phyloP scores from a whole-genome alignment of 2,113 vertebrate genomes.

The Phalacrocorax brasilianus region DNA sequence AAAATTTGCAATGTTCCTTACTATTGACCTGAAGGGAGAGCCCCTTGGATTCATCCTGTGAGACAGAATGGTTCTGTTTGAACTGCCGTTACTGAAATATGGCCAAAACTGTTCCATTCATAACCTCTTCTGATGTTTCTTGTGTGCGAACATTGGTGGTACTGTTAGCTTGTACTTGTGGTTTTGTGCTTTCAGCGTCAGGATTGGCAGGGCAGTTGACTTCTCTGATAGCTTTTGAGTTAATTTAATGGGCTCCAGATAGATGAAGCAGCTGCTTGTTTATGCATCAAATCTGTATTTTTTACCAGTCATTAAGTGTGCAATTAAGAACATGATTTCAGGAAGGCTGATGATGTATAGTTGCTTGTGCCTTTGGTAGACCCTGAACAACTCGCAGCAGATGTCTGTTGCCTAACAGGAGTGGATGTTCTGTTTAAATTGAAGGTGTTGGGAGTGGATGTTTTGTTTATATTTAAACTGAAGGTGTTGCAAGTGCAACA shows the following conservation, averaged over 20 bases:
- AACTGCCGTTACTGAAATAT: conserved; percentile 32
- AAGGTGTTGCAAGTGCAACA: neutral
- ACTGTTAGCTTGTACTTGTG: neutral
- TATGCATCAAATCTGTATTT: neutral
- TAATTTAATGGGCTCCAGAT: conserved; percentile 34
- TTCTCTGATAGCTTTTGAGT: conserved; percentile 44
- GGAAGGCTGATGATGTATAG: neutral
- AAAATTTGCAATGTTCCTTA: neutral
- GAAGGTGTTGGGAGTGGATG: neutral
- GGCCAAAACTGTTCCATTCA: neutral
- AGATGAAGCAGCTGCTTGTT: conserved; percentile 58
- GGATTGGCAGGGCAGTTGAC: neutral
- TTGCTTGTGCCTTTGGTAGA: neutral
- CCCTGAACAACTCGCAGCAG: neutral
- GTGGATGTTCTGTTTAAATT: neutral
- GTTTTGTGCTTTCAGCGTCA: neutral
- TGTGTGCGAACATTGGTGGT: neutral
- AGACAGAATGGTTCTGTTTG: conserved; percentile 20
- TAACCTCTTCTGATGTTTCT: neutral
- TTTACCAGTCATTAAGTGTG: neutral
- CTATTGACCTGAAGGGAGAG: neutral
- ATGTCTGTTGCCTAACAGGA: neutral
- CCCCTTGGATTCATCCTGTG: neutral
- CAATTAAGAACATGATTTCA: neutral
- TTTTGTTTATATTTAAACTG: neutral